Evolutionary conservation across 2,113 vertebrate species (phyloP).

Genomic region (Megaleporinus macrocephalus): DNA sequence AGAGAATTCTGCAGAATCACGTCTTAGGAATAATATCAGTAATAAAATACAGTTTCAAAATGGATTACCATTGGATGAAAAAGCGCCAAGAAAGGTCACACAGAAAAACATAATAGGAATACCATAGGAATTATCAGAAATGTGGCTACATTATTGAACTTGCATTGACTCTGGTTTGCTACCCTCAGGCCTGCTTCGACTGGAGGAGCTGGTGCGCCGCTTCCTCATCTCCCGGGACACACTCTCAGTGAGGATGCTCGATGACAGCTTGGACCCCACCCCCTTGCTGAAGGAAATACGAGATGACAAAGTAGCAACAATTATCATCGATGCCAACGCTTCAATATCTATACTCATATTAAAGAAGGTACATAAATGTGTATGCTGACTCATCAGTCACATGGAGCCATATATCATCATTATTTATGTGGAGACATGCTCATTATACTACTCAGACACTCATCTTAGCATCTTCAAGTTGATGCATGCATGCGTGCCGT

Average conservation of each 20-base stretch:
- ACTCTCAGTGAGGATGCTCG: slow-evolving; percentile 86
- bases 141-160: background rate
- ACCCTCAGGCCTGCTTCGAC: slow-evolving; percentile 82
- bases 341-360: slow-evolving; percentile 87
- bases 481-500: background rate
- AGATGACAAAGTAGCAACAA: slow-evolving; percentile 89
- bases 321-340: slow-evolving; percentile 89
- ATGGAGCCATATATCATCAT: background rate
- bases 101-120: background rate
- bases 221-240: slow-evolving; percentile 91
- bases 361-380: slow-evolving; percentile 76
- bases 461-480: background rate
- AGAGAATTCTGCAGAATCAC: no score
- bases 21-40: no score
- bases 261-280: slow-evolving; percentile 84
- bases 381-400: background rate
- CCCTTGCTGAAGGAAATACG: slow-evolving; percentile 89
- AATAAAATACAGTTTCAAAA: background rate
- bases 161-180: slow-evolving; percentile 5
- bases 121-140: background rate
- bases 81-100: background rate
- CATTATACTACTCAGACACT: background rate
- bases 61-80: background rate
- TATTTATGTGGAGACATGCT: background rate
- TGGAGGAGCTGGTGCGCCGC: slow-evolving; percentile 86